Base-by-base conservation (phyloP, 2,888 invertebrate species). In the Biston betularia region DNA sequence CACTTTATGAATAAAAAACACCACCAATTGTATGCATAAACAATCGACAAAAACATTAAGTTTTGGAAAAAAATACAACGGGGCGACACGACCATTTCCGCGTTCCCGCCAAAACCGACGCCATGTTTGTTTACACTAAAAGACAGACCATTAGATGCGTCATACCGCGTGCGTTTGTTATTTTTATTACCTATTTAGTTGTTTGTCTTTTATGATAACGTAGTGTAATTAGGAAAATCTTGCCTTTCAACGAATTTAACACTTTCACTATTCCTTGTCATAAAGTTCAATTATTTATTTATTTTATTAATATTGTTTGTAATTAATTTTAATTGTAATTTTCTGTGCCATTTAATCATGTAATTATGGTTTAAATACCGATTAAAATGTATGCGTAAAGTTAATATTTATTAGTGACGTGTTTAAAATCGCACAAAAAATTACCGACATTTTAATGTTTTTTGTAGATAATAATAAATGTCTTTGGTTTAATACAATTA, bases 211-310 rank as follows among this genome's bases (percentile, higher is more conserved):
- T 38, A 44, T 63, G 50, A 12, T 67, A 60, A 61, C 58, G 42
- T 68, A 48, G 60, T 45, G 46, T 63, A 76, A 73, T 73, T 76
- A 76, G 76, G 65, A 73, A 75, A 80, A 79, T 86, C 89, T 90
- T 91, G 90, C 90, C 90, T 88, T 88, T 82, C 81, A 84, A 90
- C 90, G 90, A 90, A 90, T 91, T 90, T 90, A 90, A 80, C 85
- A 77, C 72, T 77, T 77, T 65, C 53, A 68, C 53, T 46, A 55
- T 65, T 65, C 46, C 57, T 64, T 58, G 49, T 56, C 56, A 42
- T 69, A 58, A 45, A 48, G 55, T 15, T 63, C 42, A 44, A 59
- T 66, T 63, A 54, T 68, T 58, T n/a, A n/a, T n/a, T 57, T 49
- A 60, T 59, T 59, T 48, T 56, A 62, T n/a, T 63, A 57, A 8